These are phyloP conservation scores for Notolepis coatsorum DNA, from an alignment of 2,797 vertebrate species.

Conservation along the genomic window DNA sequence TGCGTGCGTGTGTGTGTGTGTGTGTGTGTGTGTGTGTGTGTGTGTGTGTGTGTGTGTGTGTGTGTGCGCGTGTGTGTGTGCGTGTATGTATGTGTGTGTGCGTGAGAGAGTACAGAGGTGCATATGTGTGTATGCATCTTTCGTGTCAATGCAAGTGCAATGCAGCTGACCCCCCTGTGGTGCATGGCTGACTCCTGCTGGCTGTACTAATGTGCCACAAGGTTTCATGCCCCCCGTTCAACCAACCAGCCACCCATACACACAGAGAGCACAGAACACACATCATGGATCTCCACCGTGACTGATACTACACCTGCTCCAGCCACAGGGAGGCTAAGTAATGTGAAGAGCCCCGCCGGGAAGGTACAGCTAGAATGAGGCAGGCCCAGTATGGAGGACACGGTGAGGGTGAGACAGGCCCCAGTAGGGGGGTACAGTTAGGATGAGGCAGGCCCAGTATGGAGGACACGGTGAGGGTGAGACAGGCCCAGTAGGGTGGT, in stretches of 20 bases:
- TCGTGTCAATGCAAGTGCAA: background rate
- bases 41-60: conserved; percentile 8
- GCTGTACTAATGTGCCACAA: conserved; percentile 9
- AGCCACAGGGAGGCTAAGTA: background rate
- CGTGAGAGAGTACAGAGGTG: no score
- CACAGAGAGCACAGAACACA: conserved; percentile 5
- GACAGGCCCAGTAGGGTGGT: no score
- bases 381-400: no score
- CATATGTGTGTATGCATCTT: background rate
- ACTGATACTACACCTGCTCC: background rate
- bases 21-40: background rate
- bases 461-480: no score
- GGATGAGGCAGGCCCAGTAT: no score
- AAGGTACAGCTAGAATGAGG: no score
- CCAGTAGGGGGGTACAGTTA: no score
- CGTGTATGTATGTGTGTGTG: background rate
- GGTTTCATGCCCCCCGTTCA: background rate
- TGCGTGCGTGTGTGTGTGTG: background rate
- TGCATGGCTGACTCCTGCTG: conserved; percentile 4
- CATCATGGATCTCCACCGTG: background rate
- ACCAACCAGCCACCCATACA: background rate
- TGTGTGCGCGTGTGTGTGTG: background rate
- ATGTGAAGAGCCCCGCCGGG: no score
- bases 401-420: no score
- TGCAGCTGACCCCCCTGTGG: background rate